Percentiles rank a stretch among this genome's conserved stretches.
Evolutionary conservation across 1,140 invertebrate species (phyloP).

Genomic region (Heterodera schachtii): DNA sequence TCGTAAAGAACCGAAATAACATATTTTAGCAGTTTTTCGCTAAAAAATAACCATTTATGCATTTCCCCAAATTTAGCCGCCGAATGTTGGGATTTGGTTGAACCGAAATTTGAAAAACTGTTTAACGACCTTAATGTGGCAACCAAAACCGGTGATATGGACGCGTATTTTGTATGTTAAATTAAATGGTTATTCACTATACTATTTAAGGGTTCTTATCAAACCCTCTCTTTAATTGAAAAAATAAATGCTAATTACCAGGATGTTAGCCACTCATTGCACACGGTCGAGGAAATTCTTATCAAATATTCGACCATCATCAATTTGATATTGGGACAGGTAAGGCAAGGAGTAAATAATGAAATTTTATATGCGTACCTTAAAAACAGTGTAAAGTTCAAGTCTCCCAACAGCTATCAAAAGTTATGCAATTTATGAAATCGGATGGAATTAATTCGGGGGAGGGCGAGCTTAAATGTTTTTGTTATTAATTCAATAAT

Average conservation of each 20-base stretch:
- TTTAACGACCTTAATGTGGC: slow-evolving; percentile 14
- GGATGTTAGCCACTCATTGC: slow-evolving; percentile 18
- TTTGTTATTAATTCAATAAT: no score
- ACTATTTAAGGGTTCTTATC: neutral
- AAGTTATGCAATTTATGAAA: no score
- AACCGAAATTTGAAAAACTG: slow-evolving; percentile 15
- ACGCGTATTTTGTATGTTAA: slow-evolving; percentile 21
- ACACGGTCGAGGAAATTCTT: slow-evolving; percentile 10
- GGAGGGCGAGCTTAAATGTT: no score
- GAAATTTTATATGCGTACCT: no score
- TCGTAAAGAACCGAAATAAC: neutral
- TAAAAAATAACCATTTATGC: no score
- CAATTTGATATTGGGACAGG: slow-evolving; percentile 21
- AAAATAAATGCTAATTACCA: neutral
- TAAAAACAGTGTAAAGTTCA: no score
- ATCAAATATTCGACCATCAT: slow-evolving; percentile 18
- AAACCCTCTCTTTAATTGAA: neutral
- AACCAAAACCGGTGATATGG: slow-evolving; percentile 15
- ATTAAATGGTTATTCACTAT: neutral
- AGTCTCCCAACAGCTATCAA: no score
- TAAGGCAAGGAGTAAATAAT: neutral
- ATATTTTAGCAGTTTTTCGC: neutral
- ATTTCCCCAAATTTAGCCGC: slow-evolving; percentile 1
- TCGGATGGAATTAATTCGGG: no score
- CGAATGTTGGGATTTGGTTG: slow-evolving; percentile 5